A percentile compares a stretch with the other conserved stretches of the same genome.
These are phyloP conservation scores for Malurus alboscapulatus DNA, from an alignment of 2,113 vertebrate genomes.

Conservation along the genomic window DNA sequence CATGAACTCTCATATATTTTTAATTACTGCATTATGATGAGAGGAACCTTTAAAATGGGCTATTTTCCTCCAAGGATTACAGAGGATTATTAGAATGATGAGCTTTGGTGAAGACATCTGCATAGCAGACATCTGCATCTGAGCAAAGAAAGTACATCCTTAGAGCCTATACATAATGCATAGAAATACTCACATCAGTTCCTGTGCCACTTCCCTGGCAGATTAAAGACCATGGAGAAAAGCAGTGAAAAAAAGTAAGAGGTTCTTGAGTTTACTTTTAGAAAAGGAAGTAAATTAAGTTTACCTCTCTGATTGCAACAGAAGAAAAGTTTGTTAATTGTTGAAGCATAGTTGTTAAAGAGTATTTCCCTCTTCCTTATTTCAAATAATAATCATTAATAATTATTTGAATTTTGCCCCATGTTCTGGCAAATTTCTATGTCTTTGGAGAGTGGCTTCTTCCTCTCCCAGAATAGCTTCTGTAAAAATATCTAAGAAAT, in stretches of 20 bases:
- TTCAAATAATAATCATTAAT: neutral
- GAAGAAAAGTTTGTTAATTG: neutral
- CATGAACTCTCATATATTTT: neutral
- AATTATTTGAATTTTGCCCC: neutral
- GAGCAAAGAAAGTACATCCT: neutral
- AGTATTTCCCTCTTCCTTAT: neutral
- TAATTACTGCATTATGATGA: neutral
- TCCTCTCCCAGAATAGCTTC: neutral
- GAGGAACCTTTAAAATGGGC: neutral
- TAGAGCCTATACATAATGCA: neutral
- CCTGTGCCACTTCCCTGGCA: neutral
- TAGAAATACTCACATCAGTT: neutral
- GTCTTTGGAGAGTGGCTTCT: neutral
- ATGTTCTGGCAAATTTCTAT: neutral
- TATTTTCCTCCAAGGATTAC: neutral
- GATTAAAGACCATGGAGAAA: neutral
- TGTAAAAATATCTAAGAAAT: conserved; percentile 13
- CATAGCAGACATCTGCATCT: neutral
- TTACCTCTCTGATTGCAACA: neutral
- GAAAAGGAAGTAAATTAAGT: neutral
- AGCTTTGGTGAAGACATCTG: neutral
- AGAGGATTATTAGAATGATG: neutral
- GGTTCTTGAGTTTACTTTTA: neutral
- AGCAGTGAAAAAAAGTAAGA: neutral
- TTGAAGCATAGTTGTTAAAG: neutral